Evolutionary conservation across 2,797 vertebrate species (phyloP).

Genomic region (Dipus sagitta): DNA sequence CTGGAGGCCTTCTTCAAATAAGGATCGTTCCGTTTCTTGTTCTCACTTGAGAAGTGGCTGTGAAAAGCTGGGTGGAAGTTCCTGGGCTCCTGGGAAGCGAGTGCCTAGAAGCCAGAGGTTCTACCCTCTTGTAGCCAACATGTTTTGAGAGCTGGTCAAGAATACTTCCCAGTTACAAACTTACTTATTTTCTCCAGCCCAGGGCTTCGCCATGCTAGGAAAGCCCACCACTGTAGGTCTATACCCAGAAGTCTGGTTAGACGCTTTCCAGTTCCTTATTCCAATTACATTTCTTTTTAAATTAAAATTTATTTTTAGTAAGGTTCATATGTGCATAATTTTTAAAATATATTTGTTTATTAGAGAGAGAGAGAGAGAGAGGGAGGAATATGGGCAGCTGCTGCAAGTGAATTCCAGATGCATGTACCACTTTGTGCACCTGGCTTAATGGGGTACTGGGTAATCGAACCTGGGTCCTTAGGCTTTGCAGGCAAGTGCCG

Average conservation of each 20-base stretch:
- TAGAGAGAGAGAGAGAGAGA: too few relatives aligned
- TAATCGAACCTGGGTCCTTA: too few relatives aligned
- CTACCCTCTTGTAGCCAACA: not conserved
- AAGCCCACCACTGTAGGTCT: not conserved
- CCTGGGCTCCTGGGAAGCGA: not conserved
- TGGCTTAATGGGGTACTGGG: too few relatives aligned
- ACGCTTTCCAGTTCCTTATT: slow-evolving; percentile 14
- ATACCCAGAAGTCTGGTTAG: not conserved
- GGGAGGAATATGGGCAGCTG: too few relatives aligned
- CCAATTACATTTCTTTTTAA: not conserved
- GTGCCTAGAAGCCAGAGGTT: not conserved
- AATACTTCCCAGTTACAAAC: not conserved
- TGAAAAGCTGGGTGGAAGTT: not conserved
- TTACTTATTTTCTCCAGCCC: not conserved
- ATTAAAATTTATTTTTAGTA: not conserved
- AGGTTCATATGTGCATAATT: not conserved
- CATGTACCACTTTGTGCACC: too few relatives aligned
- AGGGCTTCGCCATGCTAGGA: not conserved
- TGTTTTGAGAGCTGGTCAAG: not conserved
- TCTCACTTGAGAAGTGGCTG: slow-evolving; percentile 1
- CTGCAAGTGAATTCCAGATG: too few relatives aligned
- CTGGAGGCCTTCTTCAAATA: not conserved
- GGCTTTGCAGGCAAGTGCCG: too few relatives aligned
- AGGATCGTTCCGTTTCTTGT: not conserved
- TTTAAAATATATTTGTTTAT: too few relatives aligned